Base-by-base conservation (phyloP, 2,888 invertebrate species). In the Sinodicranocentrus sp. region DNA sequence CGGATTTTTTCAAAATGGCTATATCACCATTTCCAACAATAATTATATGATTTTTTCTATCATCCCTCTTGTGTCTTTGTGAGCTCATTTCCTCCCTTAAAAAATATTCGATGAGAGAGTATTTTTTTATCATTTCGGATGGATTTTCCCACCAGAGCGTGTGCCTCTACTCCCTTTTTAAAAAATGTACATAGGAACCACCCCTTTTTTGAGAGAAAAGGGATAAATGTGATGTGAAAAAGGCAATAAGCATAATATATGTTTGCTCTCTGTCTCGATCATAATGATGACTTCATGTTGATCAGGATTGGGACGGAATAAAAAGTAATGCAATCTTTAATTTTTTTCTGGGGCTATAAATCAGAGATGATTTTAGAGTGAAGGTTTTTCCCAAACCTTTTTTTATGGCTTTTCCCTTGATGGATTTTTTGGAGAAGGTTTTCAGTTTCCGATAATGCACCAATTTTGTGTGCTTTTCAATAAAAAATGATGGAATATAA, bases 41-140 rank as follows among this genome's bases (percentile, higher is more conserved):
- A 63, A 78, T 71, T 39, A 78, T 71, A 79, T 79, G 79, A 79
- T 79, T 72, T 79, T 59, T 79, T 52, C 70, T 78, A 5, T 63
- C 71, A 17, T 77, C 78, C 78, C 78, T 72, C 79, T 79, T 79
- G 72, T 65, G 80, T 80, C 65, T 80, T 73, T 80, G 57, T 79
- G 80, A 28, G 52, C 72, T 80, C 73, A 73, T 67, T 73, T 73
- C 63, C 63, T 54, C 44, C 59, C 61, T 23, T 21, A n/a, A 57
- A n/a, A 15, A 21, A 21, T 3, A 23, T 33, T 70, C 70, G 68
- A 70, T 59, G 78, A 78, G 28, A 28, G 70, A 48, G 48, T 17
- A 52, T 28, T 68, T 68, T 68, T 65, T 65, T 43, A 19, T 65
- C 10, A 17, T 23, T 23, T 21, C 28, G 48, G 15, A n/a, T n/a